Base-by-base conservation (phyloP, 2,797 vertebrate species). In the Potorous gilbertii region DNA sequence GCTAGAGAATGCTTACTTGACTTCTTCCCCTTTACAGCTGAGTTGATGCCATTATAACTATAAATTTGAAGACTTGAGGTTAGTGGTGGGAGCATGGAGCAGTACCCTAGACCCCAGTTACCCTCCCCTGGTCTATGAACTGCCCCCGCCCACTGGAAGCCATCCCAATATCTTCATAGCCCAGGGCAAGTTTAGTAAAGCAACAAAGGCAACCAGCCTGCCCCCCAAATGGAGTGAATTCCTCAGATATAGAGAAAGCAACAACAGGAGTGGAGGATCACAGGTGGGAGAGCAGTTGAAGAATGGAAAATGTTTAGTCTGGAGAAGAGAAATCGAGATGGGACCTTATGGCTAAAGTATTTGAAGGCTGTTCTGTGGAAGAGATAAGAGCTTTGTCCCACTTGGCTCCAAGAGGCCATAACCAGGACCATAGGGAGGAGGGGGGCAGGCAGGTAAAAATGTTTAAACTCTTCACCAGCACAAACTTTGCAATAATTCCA, bases 11-110 rank as follows among this genome's bases (percentile, higher is more conserved):
- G 55, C 89, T 96, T 93, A 95, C 94, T 90, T 16, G 56, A 54
- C 93, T 74, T 95, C 92, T 90, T 81, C 13, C 91, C 96, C 92
- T 97, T 94, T 5, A 95, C 0, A 50, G 89, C 89, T 93, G 90
- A n/a, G n/a, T 91, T 34, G 28, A 96, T 0, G 95, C 91, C 94
- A 29, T 55, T 87, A 93, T 55, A 90, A 50, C 94, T 96, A 91
- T 40, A 95, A 95, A 97, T 81, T 81, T 2, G 40, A 46, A 81
- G 0, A 10, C 1, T 40, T 27, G 27, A 46, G 74, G 3, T 81
- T 81, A 81, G 74, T 46, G 21, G 40, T 46, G 2, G n/a, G 40
- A 24, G 40, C 18, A 4, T 46, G 74, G 74, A 81, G 9, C 24
- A 46, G 9, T 81, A 27, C 46, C 18, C n/a, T 66, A n/a, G 21